Base-by-base conservation (phyloP, 2,113 vertebrate genomes). In the Larimichthys crocea region DNA sequence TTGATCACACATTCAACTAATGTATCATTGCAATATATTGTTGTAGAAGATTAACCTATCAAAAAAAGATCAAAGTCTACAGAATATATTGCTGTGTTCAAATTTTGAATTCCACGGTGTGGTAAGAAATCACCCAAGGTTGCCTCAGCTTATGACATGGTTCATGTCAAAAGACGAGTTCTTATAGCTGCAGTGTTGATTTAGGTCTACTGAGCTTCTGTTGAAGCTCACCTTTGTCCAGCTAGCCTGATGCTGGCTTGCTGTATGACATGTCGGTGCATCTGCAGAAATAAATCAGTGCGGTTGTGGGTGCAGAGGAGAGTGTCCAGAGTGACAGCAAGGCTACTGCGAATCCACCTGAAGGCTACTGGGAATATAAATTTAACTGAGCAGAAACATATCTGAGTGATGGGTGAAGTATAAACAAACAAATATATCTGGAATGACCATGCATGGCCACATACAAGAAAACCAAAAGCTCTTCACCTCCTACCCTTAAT, bases 271-370 rank as follows among this genome's bases (percentile, higher is more conserved):
- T 8, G 10, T 42, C 52, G 57, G 49, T 49, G 24, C 16, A 24
- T 24, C 60, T 22, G 35, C n/a, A 55, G 55, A 60, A 61, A 72
- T 67, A 72, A 75, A 76, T 79, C 48, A 49, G 26, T 29, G 57
- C n/a, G 52, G 26, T 44, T 55, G 67, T 73, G 61, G 66, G 66
- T 67, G 29, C 12, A 48, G 24, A 16, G 7, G 59, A 10, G 11
- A 31, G 15, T 53, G 71, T 48, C 60, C 69, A 68, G 42, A 31
- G 69, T 67, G 69, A 49, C 68, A 74, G 55, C 20, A 14, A 3
- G 24, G 63, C 71, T 22, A 26, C 55, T 26, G 22, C 24, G 49
- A 55, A 48, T 67, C 62, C 69, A 40, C 17, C 35, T 35, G 15
- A 48, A 42, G 31, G 44, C 26, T 53, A 8, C 14, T 12, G 48